Evolutionary conservation across 2,113 vertebrate species (phyloP).

Genomic region (Pleuronectes platessa): DNA sequence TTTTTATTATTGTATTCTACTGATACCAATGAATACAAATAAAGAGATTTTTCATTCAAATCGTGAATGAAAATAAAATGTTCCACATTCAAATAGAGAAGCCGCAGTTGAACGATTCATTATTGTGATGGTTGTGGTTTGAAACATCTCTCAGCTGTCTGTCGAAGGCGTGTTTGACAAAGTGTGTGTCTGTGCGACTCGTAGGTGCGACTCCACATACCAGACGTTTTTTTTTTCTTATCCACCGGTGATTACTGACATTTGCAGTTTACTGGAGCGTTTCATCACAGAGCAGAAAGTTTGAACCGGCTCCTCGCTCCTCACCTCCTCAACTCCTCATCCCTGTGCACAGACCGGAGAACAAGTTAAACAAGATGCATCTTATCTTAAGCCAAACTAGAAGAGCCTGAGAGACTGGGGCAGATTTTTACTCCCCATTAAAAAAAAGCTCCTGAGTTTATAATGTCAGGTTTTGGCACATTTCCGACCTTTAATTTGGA

Average conservation of each 20-base stretch:
- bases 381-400: conserved; percentile 49
- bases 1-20: too few species aligned
- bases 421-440: conserved; percentile 13
- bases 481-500: conserved; percentile 82
- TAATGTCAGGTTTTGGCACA: conserved; percentile 81
- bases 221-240: conserved; percentile 26
- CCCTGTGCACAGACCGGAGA: neutral
- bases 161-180: conserved; percentile 13
- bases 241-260: conserved; percentile 51
- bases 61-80: neutral
- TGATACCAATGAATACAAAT: too few species aligned
- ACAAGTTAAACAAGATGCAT: conserved; percentile 29
- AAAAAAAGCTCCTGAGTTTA: conserved; percentile 55
- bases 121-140: conserved; percentile 10
- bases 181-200: conserved; percentile 17
- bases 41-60: neutral
- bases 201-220: conserved; percentile 24
- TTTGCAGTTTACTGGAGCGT: conserved; percentile 51
- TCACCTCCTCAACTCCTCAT: neutral
- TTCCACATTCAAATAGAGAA: neutral
- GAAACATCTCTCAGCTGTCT: conserved; percentile 12
- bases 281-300: conserved; percentile 45
- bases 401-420: conserved; percentile 41
- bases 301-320: conserved; percentile 6
- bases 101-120: neutral